Percentiles rank a stretch among this genome's conserved stretches.
These are phyloP conservation scores for Ictidomys tridecemlineatus DNA, from an alignment of 2,113 vertebrate genomes.

Conservation along the genomic window DNA sequence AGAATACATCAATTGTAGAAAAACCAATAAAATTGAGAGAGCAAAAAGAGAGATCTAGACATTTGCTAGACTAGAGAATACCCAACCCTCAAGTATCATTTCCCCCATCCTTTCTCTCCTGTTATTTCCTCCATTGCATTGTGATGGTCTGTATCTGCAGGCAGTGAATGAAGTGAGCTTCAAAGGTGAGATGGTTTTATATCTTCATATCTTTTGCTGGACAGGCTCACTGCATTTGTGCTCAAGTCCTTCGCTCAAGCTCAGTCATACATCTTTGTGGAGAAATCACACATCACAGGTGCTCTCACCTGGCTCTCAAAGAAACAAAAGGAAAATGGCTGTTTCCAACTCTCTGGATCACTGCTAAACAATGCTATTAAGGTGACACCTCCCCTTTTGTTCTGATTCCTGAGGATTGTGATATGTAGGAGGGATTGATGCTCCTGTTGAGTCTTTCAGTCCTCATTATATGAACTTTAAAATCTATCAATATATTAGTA, in stretches of 20 bases:
- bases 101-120: background rate
- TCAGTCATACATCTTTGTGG: slow-evolving; percentile 74
- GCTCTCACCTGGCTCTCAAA: slow-evolving; percentile 65
- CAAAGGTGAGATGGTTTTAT: background rate
- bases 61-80: background rate
- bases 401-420: background rate
- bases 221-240: slow-evolving; percentile 83
- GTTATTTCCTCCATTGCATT: background rate
- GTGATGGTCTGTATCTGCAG: background rate
- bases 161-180: background rate
- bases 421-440: background rate
- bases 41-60: background rate
- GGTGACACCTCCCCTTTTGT: slow-evolving; percentile 43
- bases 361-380: slow-evolving; percentile 79
- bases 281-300: slow-evolving; percentile 6
- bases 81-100: background rate
- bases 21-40: slow-evolving; percentile 21
- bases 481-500: background rate
- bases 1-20: background rate
- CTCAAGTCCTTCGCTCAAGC: slow-evolving; percentile 80
- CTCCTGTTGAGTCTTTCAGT: background rate
- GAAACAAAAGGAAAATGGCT: slow-evolving; percentile 76
- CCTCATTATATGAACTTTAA: background rate
- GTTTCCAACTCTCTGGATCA: slow-evolving; percentile 69
- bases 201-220: background rate